Evolutionary conservation across 2,113 vertebrate genomes (phyloP).

Genomic region (Laticauda laticaudata): DNA sequence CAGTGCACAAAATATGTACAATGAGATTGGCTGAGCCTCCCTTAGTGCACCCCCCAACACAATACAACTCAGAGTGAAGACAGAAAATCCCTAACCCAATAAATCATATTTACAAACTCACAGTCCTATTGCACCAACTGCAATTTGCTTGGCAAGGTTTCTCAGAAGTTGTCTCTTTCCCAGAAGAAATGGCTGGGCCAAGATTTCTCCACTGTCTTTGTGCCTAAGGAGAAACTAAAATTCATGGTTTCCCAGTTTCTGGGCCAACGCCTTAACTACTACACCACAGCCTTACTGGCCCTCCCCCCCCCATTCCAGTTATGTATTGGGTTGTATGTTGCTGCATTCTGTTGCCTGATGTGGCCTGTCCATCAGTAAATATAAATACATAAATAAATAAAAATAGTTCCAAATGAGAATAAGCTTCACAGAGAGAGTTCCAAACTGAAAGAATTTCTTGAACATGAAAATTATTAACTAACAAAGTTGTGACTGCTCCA

Average conservation of each 20-base stretch:
- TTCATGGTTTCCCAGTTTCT: not conserved
- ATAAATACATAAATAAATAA: not conserved
- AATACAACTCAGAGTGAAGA: no score
- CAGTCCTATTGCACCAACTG: no score
- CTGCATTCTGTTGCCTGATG: not conserved
- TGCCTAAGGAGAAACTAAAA: not conserved
- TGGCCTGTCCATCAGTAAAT: not conserved
- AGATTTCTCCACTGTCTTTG: not conserved
- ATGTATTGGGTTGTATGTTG: not conserved
- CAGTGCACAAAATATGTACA: no score
- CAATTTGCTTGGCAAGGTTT: not conserved
- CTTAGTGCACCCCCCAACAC: no score
- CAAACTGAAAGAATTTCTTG: not conserved
- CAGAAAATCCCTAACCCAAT: no score
- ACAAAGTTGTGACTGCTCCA: not conserved
- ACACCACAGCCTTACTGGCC: not conserved
- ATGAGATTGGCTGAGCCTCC: no score
- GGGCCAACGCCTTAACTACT: not conserved
- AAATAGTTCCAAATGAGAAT: not conserved
- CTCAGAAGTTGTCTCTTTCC: not conserved
- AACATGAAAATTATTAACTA: not conserved
- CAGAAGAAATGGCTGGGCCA: not conserved
- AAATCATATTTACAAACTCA: no score
- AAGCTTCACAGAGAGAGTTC: not conserved
- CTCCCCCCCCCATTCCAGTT: not conserved